Evolutionary conservation across 2,888 invertebrate genomes (phyloP), one percentile per base, ranked within the genome.

Genomic region (Parnassius glacialis): DNA sequence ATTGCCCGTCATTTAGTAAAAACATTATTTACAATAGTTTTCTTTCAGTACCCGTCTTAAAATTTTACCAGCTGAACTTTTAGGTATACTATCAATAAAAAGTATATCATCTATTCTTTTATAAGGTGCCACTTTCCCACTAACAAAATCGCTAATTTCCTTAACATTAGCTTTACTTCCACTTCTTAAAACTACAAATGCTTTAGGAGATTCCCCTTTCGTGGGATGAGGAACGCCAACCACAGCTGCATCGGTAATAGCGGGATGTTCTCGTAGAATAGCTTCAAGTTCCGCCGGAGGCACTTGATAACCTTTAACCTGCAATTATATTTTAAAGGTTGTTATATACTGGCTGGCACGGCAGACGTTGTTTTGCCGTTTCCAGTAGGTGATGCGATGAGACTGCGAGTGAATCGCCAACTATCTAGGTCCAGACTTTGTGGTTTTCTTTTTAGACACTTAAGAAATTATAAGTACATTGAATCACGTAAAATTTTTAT

Each of bases 201-300:
- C 97, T 75, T 94, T 93, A 0, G 97, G 97, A 1, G 94, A 90
- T 85, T 97, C 97, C 1, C 97, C 97, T 66, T 90, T 92, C 7
- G 86, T 79, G 0, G 92, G 87, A 76, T 97, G 94, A 0, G 95
- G 94, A 2, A 96, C 85, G 1, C 97, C 97, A 61, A 97, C 90
- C 0, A 98, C 98, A 0, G 96, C 98, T 0, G 95, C 96, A 71
- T 98, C 98, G 11, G 84, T 80, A 0, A 98, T 92, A 34, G 93
- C 93, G 0, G 96, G 96, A 84, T 96, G 95, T 7, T 93, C 92
- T 25, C 96, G 91, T 5, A 97, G 80, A 7, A 96, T 71, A 44
- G 93, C 95, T 85, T 98, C 98, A 44, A 98, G 81, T 81, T 98
- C 98, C 1, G 97, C 97, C 41, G 98, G 98, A 3, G 98, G 94